Conservation (phyloP, 2,797 vertebrate genomes). For the Dallia pectoralis region DNA sequence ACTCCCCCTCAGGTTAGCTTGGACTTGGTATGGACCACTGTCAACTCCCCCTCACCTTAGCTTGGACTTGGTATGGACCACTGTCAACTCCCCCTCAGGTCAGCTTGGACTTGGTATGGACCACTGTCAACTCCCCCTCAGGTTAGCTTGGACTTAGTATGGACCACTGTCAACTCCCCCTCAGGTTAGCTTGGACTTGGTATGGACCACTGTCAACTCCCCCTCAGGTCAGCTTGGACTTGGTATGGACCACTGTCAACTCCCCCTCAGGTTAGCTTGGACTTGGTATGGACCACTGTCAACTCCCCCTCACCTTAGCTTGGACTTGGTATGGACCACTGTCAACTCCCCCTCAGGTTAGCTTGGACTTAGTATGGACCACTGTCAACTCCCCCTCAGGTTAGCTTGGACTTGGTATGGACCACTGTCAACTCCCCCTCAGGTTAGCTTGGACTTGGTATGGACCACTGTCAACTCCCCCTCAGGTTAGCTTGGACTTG, state of each 20-base stretch:
- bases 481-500: neutral
- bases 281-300: neutral
- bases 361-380: neutral
- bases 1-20: too few relatives aligned
- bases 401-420: neutral
- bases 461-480: conserved; percentile 12
- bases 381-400: neutral
- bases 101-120: too few relatives aligned
- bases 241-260: neutral
- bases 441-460: neutral
- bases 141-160: neutral
- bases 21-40: too few relatives aligned
- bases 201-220: neutral
- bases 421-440: neutral
- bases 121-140: neutral
- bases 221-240: neutral
- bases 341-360: neutral
- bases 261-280: neutral
- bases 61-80: neutral
- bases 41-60: neutral
- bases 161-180: conserved; percentile 20
- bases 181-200: too few relatives aligned
- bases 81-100: neutral
- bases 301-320: neutral
- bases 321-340: neutral